phyloP scores from a whole-genome alignment of 2,888 invertebrate genomes.

The Lasioglossum calceatum region DNA sequence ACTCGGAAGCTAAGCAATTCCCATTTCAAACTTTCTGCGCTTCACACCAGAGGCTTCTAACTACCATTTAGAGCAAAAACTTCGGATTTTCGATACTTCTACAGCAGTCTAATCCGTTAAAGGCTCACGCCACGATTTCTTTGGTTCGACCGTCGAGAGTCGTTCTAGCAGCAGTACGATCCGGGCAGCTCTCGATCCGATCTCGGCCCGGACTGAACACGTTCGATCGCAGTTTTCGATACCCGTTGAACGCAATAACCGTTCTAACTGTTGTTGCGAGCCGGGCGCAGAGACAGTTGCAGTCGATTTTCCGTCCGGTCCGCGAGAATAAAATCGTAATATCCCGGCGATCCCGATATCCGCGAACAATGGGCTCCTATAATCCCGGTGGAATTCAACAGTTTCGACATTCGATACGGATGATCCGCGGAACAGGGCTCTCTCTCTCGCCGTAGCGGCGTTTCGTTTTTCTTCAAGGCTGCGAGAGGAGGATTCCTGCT shows the following conservation, averaged over 20 bases:
- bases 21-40: neutral
- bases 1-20: neutral
- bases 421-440: constrained; percentile 27
- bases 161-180: constrained; percentile 21
- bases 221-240: constrained; percentile 43
- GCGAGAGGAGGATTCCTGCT: neutral
- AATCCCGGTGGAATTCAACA: constrained; percentile 53
- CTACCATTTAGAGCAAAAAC: neutral
- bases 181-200: constrained; percentile 3
- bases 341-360: constrained; percentile 23
- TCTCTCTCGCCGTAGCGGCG: constrained; percentile 1
- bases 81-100: neutral
- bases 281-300: constrained; percentile 15
- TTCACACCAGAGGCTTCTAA: neutral
- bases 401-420: constrained; percentile 55
- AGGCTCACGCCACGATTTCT: neutral
- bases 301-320: constrained; percentile 28
- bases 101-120: neutral
- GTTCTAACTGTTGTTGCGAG: constrained; percentile 14
- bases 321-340: constrained; percentile 37
- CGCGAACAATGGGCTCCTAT: constrained; percentile 41
- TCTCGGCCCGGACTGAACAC: constrained; percentile 2
- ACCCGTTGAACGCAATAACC: constrained; percentile 20
- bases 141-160: constrained; percentile 5
- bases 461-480: constrained; percentile 52